These are phyloP conservation scores for Bufotes viridis DNA, from an alignment of 2,797 vertebrate species.

Conservation along the genomic window DNA sequence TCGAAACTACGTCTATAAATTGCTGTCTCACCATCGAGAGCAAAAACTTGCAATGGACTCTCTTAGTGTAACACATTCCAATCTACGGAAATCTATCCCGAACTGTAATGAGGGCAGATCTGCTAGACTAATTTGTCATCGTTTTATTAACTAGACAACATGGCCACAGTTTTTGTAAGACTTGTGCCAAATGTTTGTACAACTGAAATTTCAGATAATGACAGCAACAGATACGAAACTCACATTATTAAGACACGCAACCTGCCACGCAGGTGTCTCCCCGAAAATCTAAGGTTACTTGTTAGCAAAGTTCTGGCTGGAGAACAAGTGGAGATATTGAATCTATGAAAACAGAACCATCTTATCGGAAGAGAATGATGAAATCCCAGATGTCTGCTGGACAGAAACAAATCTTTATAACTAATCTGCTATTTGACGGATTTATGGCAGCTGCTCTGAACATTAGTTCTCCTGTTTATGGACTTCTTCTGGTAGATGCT, in stretches of 20 bases:
- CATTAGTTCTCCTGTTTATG: not conserved
- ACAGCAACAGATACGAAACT: conserved; percentile 47
- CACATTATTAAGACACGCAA: conserved; percentile 41
- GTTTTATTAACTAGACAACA: conserved; percentile 7
- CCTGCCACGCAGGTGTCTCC: conserved; percentile 47
- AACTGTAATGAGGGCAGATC: not conserved
- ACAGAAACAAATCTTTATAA: conserved; percentile 35
- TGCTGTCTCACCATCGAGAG: not conserved
- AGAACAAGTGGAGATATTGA: conserved; percentile 49
- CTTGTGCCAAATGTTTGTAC: conserved; percentile 31
- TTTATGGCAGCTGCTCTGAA: not conserved
- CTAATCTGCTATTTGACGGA: conserved; percentile 9
- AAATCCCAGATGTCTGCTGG: conserved; percentile 47
- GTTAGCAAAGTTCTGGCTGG: conserved; percentile 21
- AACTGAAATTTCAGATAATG: conserved; percentile 53
- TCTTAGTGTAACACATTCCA: not conserved
- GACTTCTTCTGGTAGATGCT: not conserved
- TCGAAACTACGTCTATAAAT: not conserved
- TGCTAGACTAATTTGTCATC: conserved; percentile 32
- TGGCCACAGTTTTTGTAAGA: conserved; percentile 25
- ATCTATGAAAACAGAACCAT: conserved; percentile 36
- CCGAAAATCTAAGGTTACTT: conserved; percentile 54
- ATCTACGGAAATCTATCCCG: not conserved
- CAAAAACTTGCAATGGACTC: not conserved
- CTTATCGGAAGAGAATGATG: conserved; percentile 49